Evolutionary conservation across 2,797 vertebrate genomes (phyloP), one percentile per base, ranked within the genome.

Genomic region (Pelobates cultripes): DNA sequence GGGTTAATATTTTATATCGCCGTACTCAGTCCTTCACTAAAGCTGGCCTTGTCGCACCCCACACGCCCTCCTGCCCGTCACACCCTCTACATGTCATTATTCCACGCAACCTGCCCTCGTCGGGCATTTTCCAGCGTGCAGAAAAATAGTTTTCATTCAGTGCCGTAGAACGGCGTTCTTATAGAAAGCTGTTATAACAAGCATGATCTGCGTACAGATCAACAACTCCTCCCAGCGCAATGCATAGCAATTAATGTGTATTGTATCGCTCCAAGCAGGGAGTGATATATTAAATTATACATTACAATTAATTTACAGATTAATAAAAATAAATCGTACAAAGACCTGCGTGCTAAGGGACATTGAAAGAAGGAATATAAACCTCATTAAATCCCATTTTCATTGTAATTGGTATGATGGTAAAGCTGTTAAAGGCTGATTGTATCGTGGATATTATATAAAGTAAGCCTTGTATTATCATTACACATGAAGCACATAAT

Each of bases 281-380:
- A 28, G 53, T 12, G 73, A 61, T 14, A 61, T 44, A 61, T 63
- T 47, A 70, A 63, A 44, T 53, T 7, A 51, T 42, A 70, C 57
- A 17, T 42, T 1, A 71, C 73, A 76, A 77, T 77, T 77, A 57
- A 77, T 82, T 82, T 77, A 72, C 67, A 77, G 75, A 77, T 77
- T 77, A 77, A 77, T 82, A 77, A 71, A 71, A 57, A 77, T 63
- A 81, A 76, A 70, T 61, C 28, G 3, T 3, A 43, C 41, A 64
- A 67, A 53, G 42, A n/a, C n/a, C 4, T 8, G 7, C n/a, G 51
- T 17, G 8, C 14, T 4, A 7, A 4, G 44, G 45, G 41, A 28
- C 67, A 41, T 44, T 76, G 68, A 64, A 10, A 1, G 47, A 28
- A 14, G 43, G 45, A 40, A 17, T n/a, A 2, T 4, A 4, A 67